Evolutionary conservation across 1,140 invertebrate genomes (phyloP).

Genomic region (Diabrotica virgifera): DNA sequence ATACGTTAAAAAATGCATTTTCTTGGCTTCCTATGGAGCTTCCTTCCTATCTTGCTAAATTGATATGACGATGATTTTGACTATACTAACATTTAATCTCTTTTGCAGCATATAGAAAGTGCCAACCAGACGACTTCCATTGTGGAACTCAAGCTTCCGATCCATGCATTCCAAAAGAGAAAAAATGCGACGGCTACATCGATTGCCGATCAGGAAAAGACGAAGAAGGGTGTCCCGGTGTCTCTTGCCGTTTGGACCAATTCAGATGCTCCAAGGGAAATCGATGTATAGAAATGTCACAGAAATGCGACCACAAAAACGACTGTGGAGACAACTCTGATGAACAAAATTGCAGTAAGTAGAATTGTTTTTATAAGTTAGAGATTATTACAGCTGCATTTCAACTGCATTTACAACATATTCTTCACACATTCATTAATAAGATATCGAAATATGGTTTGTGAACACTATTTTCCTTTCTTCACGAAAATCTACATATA

Average conservation of each 20-base stretch:
- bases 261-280: slow-evolving; percentile 79
- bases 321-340: slow-evolving; percentile 89
- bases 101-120: slow-evolving; percentile 77
- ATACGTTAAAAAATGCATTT: too few relatives aligned
- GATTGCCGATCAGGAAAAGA: slow-evolving; percentile 86
- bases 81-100: too few relatives aligned
- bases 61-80: too few relatives aligned
- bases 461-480: too few relatives aligned
- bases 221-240: slow-evolving; percentile 74
- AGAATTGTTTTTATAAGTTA: too few relatives aligned
- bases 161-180: slow-evolving; percentile 80
- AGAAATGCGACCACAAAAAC: slow-evolving; percentile 85
- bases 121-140: slow-evolving; percentile 78
- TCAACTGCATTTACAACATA: too few relatives aligned
- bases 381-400: too few relatives aligned
- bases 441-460: too few relatives aligned
- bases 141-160: slow-evolving; percentile 62
- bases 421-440: too few relatives aligned
- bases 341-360: slow-evolving; percentile 81
- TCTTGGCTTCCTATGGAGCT: too few relatives aligned
- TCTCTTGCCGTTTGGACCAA: slow-evolving; percentile 79
- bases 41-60: too few relatives aligned
- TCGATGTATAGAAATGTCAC: slow-evolving; percentile 73
- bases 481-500: too few relatives aligned
- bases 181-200: slow-evolving; percentile 84